Evolutionary conservation across 2,113 vertebrate genomes (phyloP), one percentile per base, ranked within the genome.

Genomic region (Pheucticus melanocephalus): DNA sequence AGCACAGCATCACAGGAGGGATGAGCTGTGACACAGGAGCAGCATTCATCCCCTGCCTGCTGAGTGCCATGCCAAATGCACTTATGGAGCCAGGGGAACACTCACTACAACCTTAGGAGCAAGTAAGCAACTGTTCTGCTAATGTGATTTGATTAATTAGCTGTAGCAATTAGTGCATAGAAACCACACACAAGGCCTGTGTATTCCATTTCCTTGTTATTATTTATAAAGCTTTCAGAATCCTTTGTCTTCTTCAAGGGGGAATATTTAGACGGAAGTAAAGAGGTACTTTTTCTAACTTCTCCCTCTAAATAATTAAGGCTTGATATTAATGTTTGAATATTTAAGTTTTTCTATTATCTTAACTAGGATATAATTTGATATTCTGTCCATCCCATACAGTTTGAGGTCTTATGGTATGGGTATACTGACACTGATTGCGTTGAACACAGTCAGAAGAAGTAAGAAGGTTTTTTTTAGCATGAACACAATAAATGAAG

Each of bases 1-100:
- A n/a, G 4, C 81, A 11, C 24, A 12, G 22, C 2, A 1, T 0
- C 19, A 6, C 15, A 5, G 0, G 0, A 20, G 23, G 22, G 33
- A 4, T 2, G 31, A 7, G 3, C 22, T 13, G 30, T 33, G 44
- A 3, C 5, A 18, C 3, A 1, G 5, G 10, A 3, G 19, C 39
- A 30, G 2, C 6, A 3, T 12, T 28, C 24, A 2, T 8, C 16
- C 24, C 56, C 31, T 35, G 45, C 11, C 20, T 22, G 30, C 3
- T 28, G 20, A 40, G 47, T 6, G 30, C 48, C 59, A 3, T 3
- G 11, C 13, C 27, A 61, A 56, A 16, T 1, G 40, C 22, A 2
- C 20, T 65, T 13, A 1, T 3, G 22, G 37, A 22, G n/a, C 57
- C 72, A 28, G 19, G 20, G 48, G 27, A 33, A 6, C 8, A 1